A percentile compares a stretch with the other conserved stretches of the same genome.
Evolutionary conservation across 2,797 vertebrate species (phyloP).

Genomic region (Botia almorhae): DNA sequence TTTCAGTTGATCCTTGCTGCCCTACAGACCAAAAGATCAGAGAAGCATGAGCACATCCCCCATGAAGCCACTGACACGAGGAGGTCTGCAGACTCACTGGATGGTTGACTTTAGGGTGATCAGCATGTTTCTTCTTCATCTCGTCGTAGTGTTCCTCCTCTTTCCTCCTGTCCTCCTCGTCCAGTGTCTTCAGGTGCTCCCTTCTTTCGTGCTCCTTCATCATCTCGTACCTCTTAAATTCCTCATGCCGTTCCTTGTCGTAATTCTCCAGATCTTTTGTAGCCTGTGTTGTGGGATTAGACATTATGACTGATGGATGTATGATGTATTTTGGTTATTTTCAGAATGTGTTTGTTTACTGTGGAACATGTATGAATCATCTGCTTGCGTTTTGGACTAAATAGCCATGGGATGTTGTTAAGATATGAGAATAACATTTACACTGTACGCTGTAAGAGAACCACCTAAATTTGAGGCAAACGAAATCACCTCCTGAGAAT

Average conservation of each 20-base stretch:
- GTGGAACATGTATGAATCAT: background rate
- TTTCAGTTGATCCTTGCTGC: slow-evolving; percentile 96
- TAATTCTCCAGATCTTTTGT: slow-evolving; percentile 95
- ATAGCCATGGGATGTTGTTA: background rate
- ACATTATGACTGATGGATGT: background rate
- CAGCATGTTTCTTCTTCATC: slow-evolving; percentile 94
- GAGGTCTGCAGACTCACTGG: slow-evolving; percentile 79
- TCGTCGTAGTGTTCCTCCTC: slow-evolving; percentile 93
- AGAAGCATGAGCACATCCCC: slow-evolving; percentile 19
- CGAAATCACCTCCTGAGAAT: too few species aligned
- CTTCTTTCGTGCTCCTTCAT: slow-evolving; percentile 94
- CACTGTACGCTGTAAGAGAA: too few species aligned
- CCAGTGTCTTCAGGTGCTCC: slow-evolving; percentile 92
- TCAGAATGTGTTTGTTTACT: background rate
- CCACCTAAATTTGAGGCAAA: too few species aligned
- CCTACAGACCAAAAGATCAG: slow-evolving; percentile 73
- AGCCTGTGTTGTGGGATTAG: slow-evolving; percentile 75
- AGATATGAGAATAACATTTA: background rate
- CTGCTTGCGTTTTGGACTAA: background rate
- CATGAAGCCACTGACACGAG: background rate
- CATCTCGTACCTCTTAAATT: slow-evolving; percentile 98
- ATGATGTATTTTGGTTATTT: background rate
- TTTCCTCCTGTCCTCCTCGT: slow-evolving; percentile 85
- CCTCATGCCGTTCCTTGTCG: slow-evolving; percentile 93
- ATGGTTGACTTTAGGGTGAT: slow-evolving; percentile 97